Percentiles rank a stretch among this genome's conserved stretches.
These are phyloP conservation scores for Drosophila neonasuta DNA, from an alignment of 2,888 invertebrate genomes.

Conservation along the genomic window DNA sequence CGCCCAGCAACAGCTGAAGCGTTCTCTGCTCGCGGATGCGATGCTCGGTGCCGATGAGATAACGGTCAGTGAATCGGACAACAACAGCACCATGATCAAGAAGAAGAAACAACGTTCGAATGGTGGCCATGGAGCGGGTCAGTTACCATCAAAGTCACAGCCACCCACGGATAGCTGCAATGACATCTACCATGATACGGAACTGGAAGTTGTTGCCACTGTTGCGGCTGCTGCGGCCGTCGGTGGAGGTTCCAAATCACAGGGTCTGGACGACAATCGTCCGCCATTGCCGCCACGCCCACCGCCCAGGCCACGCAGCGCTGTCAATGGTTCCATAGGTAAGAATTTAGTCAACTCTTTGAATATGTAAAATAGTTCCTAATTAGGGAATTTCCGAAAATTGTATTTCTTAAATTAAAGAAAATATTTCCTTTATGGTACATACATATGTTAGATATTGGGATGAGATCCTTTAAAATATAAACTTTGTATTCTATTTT, in stretches of 20 bases:
- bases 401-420: too few relatives aligned
- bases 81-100: conserved; percentile 79
- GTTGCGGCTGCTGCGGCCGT: conserved; percentile 41
- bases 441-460: too few relatives aligned
- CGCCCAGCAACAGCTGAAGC: conserved; percentile 51
- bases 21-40: conserved; percentile 64
- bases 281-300: conserved; percentile 82
- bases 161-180: conserved; percentile 61
- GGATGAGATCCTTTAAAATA: too few relatives aligned
- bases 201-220: conserved; percentile 50
- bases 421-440: too few relatives aligned
- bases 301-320: conserved; percentile 76
- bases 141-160: conserved; percentile 53
- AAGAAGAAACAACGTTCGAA: conserved; percentile 63
- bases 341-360: conserved; percentile 29
- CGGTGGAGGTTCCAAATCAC: conserved; percentile 43
- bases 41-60: conserved; percentile 79
- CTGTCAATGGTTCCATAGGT: conserved; percentile 69
- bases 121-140: conserved; percentile 29
- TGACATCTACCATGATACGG: conserved; percentile 69
- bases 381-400: not conserved
- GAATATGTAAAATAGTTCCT: too few relatives aligned
- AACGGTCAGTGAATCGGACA: conserved; percentile 79
- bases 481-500: too few relatives aligned
- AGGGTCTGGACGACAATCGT: conserved; percentile 78